Evolutionary conservation across 2,888 invertebrate species (phyloP), one percentile per base, ranked within the genome.

Genomic region (Andrena hattorfiana): DNA sequence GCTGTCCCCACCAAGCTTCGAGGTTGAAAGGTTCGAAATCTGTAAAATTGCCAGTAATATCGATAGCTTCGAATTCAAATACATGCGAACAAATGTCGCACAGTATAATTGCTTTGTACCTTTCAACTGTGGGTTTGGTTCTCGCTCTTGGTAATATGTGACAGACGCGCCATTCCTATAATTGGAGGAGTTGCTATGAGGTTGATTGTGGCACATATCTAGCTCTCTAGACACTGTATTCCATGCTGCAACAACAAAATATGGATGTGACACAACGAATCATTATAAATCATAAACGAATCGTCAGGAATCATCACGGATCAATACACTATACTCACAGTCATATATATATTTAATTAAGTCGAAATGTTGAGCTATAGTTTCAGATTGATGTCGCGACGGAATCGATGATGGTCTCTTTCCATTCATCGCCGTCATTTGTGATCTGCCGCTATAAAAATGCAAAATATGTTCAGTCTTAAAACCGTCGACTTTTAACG

Each of bases 21-120:
- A 97, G 94, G 94, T 97, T 96, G 93, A 97, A 97, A 10, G 97
- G 97, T 93, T 96, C 96, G 93, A 97, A 97, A 94, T 97, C 97
- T 91, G 95, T 51, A 83, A 88, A 72, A n/a, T 20, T 6, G 48
- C 13, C 10, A 2, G 42, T 16, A 48, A 20, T 3, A 63, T 5
- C 16, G 6, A 69, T 42, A 48, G 70, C 26, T 30, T 48, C 16
- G 35, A 3, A n/a, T 30, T 8, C 51, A 56, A 2, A 54, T 35
- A 13, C 0, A 20, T 16, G 32, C 4, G 1, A 42, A 10, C 49
- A 4, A 32, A 5, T 42, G 2, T 56, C 13, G 30, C 7, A 26
- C 7, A 0, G 16, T 7, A 51, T 1, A 32, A 69, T 10, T 23
- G 26, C n/a, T 71, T 23, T 26, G 32, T 86, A 94, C 94, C 93